Evolutionary conservation across 53 echinoderm and acorn worm genomes (phyloP).

Genomic region (Temnopleurus reevesii): DNA sequence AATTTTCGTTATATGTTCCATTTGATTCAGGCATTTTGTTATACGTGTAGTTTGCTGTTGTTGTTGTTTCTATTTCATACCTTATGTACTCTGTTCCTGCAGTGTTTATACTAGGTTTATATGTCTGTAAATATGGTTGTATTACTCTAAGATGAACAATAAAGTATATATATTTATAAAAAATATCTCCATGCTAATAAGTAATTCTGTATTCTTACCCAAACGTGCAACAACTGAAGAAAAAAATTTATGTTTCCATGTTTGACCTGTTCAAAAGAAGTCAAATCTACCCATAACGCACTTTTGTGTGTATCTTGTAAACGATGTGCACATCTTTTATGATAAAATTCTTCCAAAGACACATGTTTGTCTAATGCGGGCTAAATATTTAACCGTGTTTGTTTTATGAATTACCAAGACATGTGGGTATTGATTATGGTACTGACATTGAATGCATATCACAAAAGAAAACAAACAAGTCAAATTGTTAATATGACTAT

Average conservation of each 20-base stretch:
- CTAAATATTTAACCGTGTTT: not conserved
- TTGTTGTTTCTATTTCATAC: no score
- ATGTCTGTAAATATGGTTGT: no score
- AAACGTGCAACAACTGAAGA: not conserved
- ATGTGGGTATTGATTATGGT: not conserved
- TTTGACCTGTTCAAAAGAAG: not conserved
- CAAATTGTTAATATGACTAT: not conserved
- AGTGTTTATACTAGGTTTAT: no score
- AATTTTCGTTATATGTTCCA: no score
- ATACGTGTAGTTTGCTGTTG: no score
- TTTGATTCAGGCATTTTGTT: not conserved
- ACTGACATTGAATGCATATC: no score
- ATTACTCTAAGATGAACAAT: no score
- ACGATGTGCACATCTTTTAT: not conserved
- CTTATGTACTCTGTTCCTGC: no score
- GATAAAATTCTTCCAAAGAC: not conserved
- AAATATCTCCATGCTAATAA: not conserved
- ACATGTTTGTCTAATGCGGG: not conserved
- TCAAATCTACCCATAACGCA: not conserved
- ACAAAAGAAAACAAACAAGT: not conserved
- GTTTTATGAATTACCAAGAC: not conserved
- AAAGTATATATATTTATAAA: no score
- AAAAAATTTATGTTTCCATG: not conserved
- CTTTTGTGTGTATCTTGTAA: not conserved
- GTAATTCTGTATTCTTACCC: not conserved